A percentile compares a stretch with the other conserved stretches of the same genome.
phyloP scores from a whole-genome alignment of 1,140 invertebrate genomes.

The Leptinotarsa texana region DNA sequence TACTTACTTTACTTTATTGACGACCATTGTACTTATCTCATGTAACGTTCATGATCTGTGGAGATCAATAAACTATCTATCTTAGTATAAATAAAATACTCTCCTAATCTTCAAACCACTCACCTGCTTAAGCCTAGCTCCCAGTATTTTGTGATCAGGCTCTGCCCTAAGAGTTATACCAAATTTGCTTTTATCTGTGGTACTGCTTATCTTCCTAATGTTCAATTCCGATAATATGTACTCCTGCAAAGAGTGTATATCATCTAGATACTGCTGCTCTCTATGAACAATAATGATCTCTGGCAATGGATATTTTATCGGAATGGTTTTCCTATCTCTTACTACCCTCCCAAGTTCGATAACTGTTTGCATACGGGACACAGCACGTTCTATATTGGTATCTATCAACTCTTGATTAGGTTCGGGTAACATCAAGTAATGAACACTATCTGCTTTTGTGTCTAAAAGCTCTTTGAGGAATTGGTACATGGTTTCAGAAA shows the following conservation, averaged over 20 bases:
- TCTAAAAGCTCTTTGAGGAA: constrained; percentile 68
- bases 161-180: constrained; percentile 92
- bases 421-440: constrained; percentile 87
- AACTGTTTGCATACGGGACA: constrained; percentile 91
- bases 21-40: too few species aligned
- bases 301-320: constrained; percentile 94
- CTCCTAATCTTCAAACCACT: too few species aligned
- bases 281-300: constrained; percentile 95
- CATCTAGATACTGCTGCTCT: constrained; percentile 76
- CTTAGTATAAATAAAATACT: too few species aligned
- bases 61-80: too few species aligned
- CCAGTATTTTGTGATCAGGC: constrained; percentile 86
- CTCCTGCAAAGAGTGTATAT: constrained; percentile 77
- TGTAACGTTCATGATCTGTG: too few species aligned
- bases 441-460: constrained; percentile 70
- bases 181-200: constrained; percentile 90
- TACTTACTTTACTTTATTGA: too few species aligned
- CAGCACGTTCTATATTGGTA: constrained; percentile 84
- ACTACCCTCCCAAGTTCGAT: constrained; percentile 93
- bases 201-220: constrained; percentile 84
- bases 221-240: constrained; percentile 96
- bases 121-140: constrained; percentile 77
- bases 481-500: constrained; percentile 96
- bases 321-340: constrained; percentile 90
- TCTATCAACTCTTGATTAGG: constrained; percentile 77